These are phyloP conservation scores for Sminthurides aquaticus DNA, from an alignment of 2,888 invertebrate genomes.

Conservation along the genomic window DNA sequence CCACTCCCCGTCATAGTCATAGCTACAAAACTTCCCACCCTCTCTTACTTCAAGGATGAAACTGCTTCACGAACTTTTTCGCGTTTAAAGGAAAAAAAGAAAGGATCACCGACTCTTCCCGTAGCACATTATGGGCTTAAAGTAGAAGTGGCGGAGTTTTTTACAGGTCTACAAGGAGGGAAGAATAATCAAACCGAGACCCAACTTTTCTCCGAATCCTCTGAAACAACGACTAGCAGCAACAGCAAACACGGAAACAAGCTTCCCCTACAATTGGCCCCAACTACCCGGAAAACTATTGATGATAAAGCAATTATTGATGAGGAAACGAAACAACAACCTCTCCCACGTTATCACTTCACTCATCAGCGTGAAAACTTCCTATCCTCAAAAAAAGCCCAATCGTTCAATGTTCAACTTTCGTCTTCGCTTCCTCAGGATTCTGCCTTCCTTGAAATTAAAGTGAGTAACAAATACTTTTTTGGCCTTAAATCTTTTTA, in stretches of 20 bases:
- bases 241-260: constrained; percentile 1
- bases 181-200: constrained; percentile 8
- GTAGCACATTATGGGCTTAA: neutral
- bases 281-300: constrained; percentile 41
- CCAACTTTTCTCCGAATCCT: constrained; percentile 12
- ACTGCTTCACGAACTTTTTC: constrained; percentile 2
- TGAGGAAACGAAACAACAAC: constrained; percentile 29
- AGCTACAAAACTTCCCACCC: constrained; percentile 24
- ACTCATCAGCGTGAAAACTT: neutral
- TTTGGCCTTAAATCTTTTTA: too few species aligned
- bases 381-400: neutral
- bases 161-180: neutral
- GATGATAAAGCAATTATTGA: constrained; percentile 44
- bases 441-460: too few species aligned
- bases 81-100: neutral
- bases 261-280: constrained; percentile 9
- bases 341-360: neutral
- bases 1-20: neutral
- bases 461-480: too few species aligned
- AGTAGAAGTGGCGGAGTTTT: neutral
- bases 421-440: neutral
- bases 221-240: neutral
- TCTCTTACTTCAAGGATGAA: constrained; percentile 36
- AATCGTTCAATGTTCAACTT: neutral
- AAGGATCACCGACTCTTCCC: neutral